These are phyloP conservation scores for Ephestia elutella DNA, from an alignment of 1,140 invertebrate genomes.

Conservation along the genomic window DNA sequence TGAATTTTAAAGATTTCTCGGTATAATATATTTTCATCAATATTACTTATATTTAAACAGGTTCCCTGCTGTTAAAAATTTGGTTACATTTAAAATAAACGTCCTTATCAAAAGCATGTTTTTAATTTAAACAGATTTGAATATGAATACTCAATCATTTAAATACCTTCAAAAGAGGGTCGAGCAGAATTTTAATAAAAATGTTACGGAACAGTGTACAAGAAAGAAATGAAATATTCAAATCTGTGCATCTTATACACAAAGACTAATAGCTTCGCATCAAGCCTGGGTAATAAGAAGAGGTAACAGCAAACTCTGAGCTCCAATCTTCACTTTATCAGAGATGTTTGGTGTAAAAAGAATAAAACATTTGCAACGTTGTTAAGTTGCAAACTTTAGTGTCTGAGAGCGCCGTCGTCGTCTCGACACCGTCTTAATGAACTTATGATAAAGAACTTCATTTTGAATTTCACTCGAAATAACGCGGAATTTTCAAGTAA, in stretches of 20 bases:
- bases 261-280: slow-evolving; percentile 1
- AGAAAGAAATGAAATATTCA: slow-evolving; percentile 4
- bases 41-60: no score
- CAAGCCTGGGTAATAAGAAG: neutral
- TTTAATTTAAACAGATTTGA: neutral
- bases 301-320: slow-evolving; percentile 3
- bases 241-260: slow-evolving; percentile 3
- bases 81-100: no score
- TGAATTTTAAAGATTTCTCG: neutral
- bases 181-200: neutral
- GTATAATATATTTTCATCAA: neutral
- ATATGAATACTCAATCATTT: neutral
- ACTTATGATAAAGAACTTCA: slow-evolving; percentile 50
- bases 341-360: slow-evolving; percentile 11
- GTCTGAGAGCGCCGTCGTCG: slow-evolving; percentile 27
- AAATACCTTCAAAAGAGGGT: neutral
- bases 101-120: no score
- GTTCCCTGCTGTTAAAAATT: no score
- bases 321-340: slow-evolving; percentile 5
- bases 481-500: slow-evolving; percentile 33
- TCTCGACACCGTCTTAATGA: slow-evolving; percentile 34
- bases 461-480: slow-evolving; percentile 39
- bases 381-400: slow-evolving; percentile 36
- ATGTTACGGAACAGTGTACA: neutral
- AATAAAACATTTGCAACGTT: slow-evolving; percentile 18